phyloP scores from a whole-genome alignment of 2,797 vertebrate genomes.

The Gymnopithys bicolor region DNA sequence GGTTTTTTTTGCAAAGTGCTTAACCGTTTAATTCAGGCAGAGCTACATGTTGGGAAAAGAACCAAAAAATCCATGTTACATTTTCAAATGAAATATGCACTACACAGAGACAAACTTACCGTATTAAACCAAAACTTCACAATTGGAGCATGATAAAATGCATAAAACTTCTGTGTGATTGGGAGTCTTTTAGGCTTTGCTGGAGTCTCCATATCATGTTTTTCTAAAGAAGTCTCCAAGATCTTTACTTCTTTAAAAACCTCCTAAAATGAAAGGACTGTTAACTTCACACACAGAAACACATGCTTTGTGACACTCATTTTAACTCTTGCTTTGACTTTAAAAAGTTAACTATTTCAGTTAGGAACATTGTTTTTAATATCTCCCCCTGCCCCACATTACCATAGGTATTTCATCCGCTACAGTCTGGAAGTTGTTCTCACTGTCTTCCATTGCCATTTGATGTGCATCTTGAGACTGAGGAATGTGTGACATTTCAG shows the following conservation, averaged over 20 bases:
- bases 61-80: background rate
- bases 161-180: conserved; percentile 94
- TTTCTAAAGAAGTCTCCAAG: conserved; percentile 83
- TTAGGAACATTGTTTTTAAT: background rate
- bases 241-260: conserved; percentile 92
- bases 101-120: conserved; percentile 75
- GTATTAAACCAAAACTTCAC: conserved; percentile 99
- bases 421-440: conserved; percentile 91
- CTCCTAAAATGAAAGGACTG: conserved; percentile 81
- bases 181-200: conserved; percentile 91
- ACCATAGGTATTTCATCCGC: conserved; percentile 96
- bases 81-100: background rate
- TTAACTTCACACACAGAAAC: background rate
- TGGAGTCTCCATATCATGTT: conserved; percentile 88
- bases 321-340: background rate
- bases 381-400: background rate
- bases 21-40: background rate
- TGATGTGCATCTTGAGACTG: conserved; percentile 98
- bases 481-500: conserved; percentile 99
- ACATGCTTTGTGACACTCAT: background rate
- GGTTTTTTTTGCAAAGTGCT: background rate
- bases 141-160: conserved; percentile 97
- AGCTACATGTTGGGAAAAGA: background rate
- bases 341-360: background rate
- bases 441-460: conserved; percentile 98